phyloP scores from a whole-genome alignment of 2,113 vertebrate species.

The Lagopus muta region DNA sequence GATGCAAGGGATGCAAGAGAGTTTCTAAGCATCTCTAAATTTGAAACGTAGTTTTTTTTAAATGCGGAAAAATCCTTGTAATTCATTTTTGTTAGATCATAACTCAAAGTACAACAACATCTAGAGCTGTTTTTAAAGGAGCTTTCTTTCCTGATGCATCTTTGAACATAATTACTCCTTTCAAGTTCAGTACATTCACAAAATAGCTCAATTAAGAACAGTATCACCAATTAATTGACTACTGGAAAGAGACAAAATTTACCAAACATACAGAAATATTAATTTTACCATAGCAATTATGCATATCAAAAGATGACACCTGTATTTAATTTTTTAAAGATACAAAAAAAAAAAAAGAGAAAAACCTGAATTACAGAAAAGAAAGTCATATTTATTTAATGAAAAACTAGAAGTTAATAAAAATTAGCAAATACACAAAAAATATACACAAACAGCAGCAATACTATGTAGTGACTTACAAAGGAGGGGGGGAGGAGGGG shows the following conservation, averaged over 20 bases:
- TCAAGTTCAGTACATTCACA: conserved; percentile 61
- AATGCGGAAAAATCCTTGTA: conserved; percentile 45
- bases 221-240: conserved; percentile 75
- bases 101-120: conserved; percentile 60
- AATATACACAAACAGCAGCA: conserved; percentile 88
- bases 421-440: conserved; percentile 88
- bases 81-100: conserved; percentile 48
- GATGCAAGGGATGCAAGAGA: conserved; percentile 57
- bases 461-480: conserved; percentile 88
- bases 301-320: conserved; percentile 76
- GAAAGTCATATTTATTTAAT: conserved; percentile 98
- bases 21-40: conserved; percentile 69
- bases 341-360: conserved; percentile 69
- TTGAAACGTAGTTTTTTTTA: conserved; percentile 32
- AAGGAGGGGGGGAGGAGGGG: conserved; percentile 31
- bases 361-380: conserved; percentile 92
- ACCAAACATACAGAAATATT: conserved; percentile 70
- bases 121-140: conserved; percentile 62
- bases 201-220: conserved; percentile 75
- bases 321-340: conserved; percentile 75
- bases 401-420: conserved; percentile 97
- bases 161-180: conserved; percentile 53
- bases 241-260: conserved; percentile 73
- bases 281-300: conserved; percentile 75
- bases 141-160: conserved; percentile 58